phyloP scores from a whole-genome alignment of 2,113 vertebrate genomes.

The Chunga burmeisteri region DNA sequence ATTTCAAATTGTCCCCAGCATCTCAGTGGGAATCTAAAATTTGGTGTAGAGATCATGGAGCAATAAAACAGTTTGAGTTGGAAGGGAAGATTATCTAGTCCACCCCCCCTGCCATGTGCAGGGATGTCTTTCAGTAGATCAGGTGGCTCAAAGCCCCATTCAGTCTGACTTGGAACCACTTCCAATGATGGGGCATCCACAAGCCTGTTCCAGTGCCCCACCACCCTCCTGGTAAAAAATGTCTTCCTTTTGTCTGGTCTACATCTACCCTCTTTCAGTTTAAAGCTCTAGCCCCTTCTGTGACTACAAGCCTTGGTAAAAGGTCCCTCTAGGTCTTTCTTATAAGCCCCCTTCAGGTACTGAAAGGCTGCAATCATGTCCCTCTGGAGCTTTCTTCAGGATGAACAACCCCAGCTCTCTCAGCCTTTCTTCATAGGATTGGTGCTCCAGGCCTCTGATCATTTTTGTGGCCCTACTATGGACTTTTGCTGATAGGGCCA shows the following conservation, averaged over 20 bases:
- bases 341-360: fast-evolving
- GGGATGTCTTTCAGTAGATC: neutral
- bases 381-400: neutral
- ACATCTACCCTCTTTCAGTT: neutral
- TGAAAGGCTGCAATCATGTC: neutral
- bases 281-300: neutral
- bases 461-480: neutral
- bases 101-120: no score
- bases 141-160: neutral
- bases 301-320: neutral
- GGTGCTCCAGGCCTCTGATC: neutral
- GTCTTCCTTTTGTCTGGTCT: neutral
- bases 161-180: neutral
- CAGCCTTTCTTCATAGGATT: neutral
- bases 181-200: neutral
- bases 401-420: neutral
- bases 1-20: neutral
- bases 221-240: neutral
- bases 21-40: neutral
- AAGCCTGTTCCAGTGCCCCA: fast-evolving
- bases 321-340: neutral
- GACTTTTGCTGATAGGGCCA: neutral
- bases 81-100: neutral
- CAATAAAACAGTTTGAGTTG: neutral
- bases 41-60: neutral